Evolutionary conservation across 2,888 invertebrate genomes (phyloP), one percentile per base, ranked within the genome.

Genomic region (Gisinianus flammeolus): DNA sequence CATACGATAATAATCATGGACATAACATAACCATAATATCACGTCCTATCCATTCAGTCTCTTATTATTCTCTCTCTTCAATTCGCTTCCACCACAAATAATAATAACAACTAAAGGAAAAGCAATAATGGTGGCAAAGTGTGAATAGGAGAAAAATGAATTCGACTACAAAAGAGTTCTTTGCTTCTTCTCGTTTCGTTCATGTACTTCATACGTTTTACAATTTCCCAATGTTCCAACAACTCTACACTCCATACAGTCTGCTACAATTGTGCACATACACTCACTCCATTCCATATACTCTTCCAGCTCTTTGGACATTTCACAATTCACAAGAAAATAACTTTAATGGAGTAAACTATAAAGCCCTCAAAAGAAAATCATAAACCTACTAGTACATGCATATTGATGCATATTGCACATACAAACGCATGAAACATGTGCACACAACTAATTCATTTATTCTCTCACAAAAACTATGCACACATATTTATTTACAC

Each of bases 81-180:
- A 73, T 73, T 73, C 73, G 62, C 73, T 73, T 73, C 73, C 73
- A 73, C 73, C 73, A 73, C 73, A 73, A 73, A 73, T 73, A 73
- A 70, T 70, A n/a, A 54, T 54, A 73, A 73, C 73, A 73, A 73
- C 68, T 67, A 28, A 52, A 68, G 56, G 68, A 68, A 76, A 76
- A 76, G 76, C 76, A 76, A 76, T 76, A 76, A 76, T 76, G 76
- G 76, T 68, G 44, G 76, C 68, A 76, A 76, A 68, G 76, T 76
- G 76, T 76, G 76, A 76, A 76, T 76, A 76, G 76, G 76, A 76
- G 68, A 76, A 76, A 76, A 76, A 76, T 76, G 76, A 76, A 76
- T 68, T 64, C 73, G 76, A 76, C 54, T 67, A 76, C 76, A 76
- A 76, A 76, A 68, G 76, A 68, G 28, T n/a, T 68, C 52, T 52